Evolutionary conservation across 2,888 invertebrate genomes (phyloP).

Genomic region (Clitarchus hookeri): DNA sequence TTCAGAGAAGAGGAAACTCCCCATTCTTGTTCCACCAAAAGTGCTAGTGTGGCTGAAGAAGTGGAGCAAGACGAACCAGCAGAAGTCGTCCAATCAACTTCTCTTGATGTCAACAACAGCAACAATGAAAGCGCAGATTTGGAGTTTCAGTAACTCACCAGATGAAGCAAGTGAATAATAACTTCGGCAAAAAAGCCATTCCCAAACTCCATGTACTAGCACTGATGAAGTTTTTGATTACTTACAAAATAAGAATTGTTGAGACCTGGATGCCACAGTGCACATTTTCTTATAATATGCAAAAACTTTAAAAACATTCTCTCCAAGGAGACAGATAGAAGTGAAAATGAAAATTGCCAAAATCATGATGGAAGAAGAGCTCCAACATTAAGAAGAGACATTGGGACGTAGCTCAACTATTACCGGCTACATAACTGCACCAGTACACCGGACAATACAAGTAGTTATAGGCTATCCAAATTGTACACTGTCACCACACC

Average conservation of each 20-base stretch:
- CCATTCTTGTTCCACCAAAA: no score
- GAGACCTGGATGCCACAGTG: background rate
- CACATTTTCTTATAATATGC: conserved; percentile 5
- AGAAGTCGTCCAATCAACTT: background rate
- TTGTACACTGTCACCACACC: background rate
- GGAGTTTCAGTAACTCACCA: background rate
- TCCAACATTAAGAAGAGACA: background rate
- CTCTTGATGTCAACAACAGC: background rate
- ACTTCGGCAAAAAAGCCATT: background rate
- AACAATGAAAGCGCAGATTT: background rate
- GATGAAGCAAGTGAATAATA: background rate
- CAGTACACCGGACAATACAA: background rate
- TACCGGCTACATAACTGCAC: background rate
- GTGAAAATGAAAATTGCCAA: conserved; percentile 22
- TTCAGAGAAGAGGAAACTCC: no score
- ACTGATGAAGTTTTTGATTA: conserved; percentile 12
- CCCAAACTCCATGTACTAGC: background rate
- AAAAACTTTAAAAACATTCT: conserved; percentile 21
- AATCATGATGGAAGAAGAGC: background rate
- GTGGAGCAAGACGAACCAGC: background rate
- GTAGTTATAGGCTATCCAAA: background rate
- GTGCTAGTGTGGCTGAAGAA: background rate
- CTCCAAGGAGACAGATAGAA: conserved; percentile 20
- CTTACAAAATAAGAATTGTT: background rate
- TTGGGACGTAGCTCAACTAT: background rate